Conservation (phyloP, 2,797 vertebrate genomes). For the Thunnus albacares region DNA sequence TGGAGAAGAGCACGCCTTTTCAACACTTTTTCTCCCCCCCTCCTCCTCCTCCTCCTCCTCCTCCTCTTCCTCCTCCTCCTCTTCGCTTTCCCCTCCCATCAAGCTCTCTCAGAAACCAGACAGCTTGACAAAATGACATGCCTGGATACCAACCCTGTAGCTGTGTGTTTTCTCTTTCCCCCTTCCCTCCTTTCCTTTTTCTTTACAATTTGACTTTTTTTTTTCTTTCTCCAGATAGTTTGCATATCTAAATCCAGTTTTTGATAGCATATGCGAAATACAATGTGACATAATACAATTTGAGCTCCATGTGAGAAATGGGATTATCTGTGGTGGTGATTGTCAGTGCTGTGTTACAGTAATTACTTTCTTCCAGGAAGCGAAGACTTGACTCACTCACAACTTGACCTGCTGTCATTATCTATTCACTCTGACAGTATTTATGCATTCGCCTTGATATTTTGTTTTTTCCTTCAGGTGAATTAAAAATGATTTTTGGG, state of each 20-base stretch:
- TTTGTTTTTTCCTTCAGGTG: slow-evolving; percentile 78
- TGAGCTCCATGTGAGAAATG: slow-evolving; percentile 77
- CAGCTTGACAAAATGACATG: slow-evolving; percentile 77
- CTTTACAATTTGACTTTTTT: slow-evolving; percentile 23
- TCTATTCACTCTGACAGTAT: slow-evolving; percentile 72
- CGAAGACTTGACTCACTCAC: slow-evolving; percentile 72
- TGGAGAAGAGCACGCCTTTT: slow-evolving; percentile 65
- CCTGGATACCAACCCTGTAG: slow-evolving; percentile 67
- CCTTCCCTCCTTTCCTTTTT: too few relatives aligned
- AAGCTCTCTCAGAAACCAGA: slow-evolving; percentile 70
- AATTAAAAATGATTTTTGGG: slow-evolving; percentile 74
- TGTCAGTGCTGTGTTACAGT: slow-evolving; percentile 76
- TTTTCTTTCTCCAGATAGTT: slow-evolving; percentile 50
- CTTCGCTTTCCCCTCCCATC: slow-evolving; percentile 56
- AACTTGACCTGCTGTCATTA: slow-evolving; percentile 80
- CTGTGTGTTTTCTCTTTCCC: slow-evolving; percentile 36
- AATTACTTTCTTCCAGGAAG: slow-evolving; percentile 75
- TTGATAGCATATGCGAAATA: slow-evolving; percentile 75
- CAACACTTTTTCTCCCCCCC: slow-evolving; percentile 41
- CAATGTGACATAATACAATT: slow-evolving; percentile 78
- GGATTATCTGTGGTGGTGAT: slow-evolving; percentile 75
- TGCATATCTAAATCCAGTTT: slow-evolving; percentile 79
- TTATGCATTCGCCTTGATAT: slow-evolving; percentile 67
- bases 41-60: background rate
- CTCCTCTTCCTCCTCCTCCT: background rate